These are phyloP conservation scores for Cryptocheilus praepositus DNA, from an alignment of 2,888 invertebrate species.

Conservation along the genomic window DNA sequence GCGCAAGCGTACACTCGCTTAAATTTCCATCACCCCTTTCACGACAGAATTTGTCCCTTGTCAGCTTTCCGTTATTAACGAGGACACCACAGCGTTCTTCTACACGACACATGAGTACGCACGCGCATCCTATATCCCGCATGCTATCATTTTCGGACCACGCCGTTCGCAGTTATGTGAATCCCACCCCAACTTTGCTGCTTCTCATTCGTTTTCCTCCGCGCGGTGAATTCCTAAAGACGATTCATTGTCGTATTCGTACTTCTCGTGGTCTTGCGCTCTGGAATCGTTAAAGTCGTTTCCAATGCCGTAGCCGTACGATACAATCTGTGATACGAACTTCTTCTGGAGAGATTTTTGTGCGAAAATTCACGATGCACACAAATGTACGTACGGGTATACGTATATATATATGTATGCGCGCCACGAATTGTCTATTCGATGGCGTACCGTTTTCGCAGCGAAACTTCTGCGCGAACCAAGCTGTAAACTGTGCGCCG, in stretches of 20 bases:
- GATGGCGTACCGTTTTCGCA: background rate
- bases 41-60: no score
- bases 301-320: constrained; percentile 27
- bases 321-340: constrained; percentile 41
- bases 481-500: constrained; percentile 20
- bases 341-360: constrained; percentile 42
- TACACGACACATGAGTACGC: no score
- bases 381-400: background rate
- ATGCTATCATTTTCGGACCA: no score
- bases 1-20: no score
- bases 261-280: constrained; percentile 24
- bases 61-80: no score
- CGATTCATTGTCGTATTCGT: constrained; percentile 4
- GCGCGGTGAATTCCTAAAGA: constrained; percentile 11
- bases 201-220: background rate
- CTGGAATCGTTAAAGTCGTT: constrained; percentile 44
- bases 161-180: background rate
- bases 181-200: background rate
- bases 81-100: no score
- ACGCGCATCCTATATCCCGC: no score
- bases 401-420: constrained; percentile 4
- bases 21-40: no score
- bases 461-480: constrained; percentile 15
- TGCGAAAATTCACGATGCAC: constrained; percentile 32
- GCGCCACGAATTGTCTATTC: background rate